Percentiles rank a stretch among this genome's conserved stretches.
phyloP scores from a whole-genome alignment of 2,113 vertebrate species.

The Callionymus lyra region DNA sequence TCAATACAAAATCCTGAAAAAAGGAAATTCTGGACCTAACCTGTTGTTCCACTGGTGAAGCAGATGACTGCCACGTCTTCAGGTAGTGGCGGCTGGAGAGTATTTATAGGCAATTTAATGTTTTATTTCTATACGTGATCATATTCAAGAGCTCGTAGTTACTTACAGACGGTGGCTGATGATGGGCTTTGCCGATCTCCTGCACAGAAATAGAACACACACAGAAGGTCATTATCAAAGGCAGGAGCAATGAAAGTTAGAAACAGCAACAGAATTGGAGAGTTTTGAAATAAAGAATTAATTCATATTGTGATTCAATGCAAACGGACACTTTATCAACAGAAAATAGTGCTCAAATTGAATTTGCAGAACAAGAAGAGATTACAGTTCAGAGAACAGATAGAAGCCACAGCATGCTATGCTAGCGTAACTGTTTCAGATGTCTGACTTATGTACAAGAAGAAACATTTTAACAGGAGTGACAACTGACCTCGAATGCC shows the following conservation, averaged over 20 bases:
- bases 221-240: background rate
- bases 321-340: too few relatives aligned
- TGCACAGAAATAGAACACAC: conserved; percentile 26
- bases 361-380: background rate
- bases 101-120: background rate
- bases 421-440: too few relatives aligned
- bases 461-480: background rate
- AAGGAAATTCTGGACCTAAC: conserved; percentile 17
- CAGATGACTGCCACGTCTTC: conserved; percentile 67
- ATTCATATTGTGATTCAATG: too few relatives aligned
- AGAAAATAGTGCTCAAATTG: background rate
- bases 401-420: too few relatives aligned
- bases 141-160: background rate
- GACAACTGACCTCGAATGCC: conserved; percentile 71
- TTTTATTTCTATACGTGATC: too few relatives aligned
- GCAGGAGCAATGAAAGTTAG: background rate
- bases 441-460: too few relatives aligned
- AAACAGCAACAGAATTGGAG: background rate
- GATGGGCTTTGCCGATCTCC: conserved; percentile 71
- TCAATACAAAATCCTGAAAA: background rate
- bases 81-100: conserved; percentile 52
- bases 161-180: conserved; percentile 70
- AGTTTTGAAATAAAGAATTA: too few relatives aligned
- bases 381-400: too few relatives aligned
- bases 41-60: conserved; percentile 70